Conservation (phyloP, 2,113 vertebrate genomes). For the Lophotis ruficrista region DNA sequence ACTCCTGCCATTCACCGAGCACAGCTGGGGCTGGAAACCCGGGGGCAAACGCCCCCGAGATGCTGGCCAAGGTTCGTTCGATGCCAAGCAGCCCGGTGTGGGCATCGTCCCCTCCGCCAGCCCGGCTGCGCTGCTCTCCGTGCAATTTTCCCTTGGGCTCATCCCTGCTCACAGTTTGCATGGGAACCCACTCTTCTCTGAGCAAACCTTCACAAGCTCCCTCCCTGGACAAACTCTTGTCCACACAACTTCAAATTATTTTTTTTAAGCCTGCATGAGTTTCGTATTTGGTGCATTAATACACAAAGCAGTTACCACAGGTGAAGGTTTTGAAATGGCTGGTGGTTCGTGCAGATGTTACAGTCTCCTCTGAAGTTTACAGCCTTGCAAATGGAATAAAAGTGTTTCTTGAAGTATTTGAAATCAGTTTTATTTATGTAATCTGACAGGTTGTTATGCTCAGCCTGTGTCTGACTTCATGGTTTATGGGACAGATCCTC, state of each 20-base stretch:
- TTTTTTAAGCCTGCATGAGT: not conserved
- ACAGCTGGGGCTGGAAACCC: not conserved
- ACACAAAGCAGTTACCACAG: fast-evolving
- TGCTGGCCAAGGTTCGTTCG: too few relatives aligned
- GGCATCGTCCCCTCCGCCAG: too few relatives aligned
- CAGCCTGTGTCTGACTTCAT: slow-evolving; percentile 9
- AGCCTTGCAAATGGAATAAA: not conserved
- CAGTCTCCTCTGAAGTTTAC: not conserved
- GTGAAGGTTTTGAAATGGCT: not conserved
- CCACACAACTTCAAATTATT: not conserved
- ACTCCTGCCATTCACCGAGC: not conserved
- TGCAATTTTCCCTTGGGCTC: fast-evolving
- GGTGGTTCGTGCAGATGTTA: not conserved
- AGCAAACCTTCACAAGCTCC: not conserved
- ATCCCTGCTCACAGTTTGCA: not conserved
- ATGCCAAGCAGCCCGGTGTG: too few relatives aligned
- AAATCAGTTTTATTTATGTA: slow-evolving; percentile 42
- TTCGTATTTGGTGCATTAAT: not conserved
- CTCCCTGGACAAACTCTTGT: too few relatives aligned
- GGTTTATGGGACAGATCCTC: slow-evolving; percentile 37
- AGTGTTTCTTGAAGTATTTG: not conserved
- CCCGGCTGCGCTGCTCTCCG: too few relatives aligned
- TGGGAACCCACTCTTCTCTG: not conserved
- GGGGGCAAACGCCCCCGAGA: not conserved
- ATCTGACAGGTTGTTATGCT: not conserved